phyloP scores from a whole-genome alignment of 2,113 vertebrate genomes.

The Pangasianodon gigas region DNA sequence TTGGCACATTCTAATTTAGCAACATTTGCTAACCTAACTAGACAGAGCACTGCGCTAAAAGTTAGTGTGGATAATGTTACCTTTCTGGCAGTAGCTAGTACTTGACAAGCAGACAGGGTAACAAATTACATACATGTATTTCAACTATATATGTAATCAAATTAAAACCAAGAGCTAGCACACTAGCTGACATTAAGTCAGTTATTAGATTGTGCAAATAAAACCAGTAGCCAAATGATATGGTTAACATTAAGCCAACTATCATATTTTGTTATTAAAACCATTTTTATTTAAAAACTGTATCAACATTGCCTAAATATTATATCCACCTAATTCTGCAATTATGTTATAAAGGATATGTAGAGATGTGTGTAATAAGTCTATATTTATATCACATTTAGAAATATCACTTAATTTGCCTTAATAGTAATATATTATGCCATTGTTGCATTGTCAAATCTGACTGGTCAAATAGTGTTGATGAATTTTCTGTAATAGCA shows the following conservation, averaged over 20 bases:
- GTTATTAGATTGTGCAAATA: neutral
- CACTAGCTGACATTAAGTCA: neutral
- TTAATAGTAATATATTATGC: neutral
- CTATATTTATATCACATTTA: neutral
- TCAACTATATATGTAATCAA: too few species aligned
- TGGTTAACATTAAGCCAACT: neutral
- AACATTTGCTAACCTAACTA: neutral
- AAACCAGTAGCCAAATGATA: neutral
- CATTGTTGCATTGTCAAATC: neutral
- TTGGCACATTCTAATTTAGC: neutral
- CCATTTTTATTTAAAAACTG: neutral
- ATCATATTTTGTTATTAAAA: neutral
- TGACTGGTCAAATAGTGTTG: neutral
- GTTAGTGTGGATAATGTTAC: neutral
- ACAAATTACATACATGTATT: too few species aligned
- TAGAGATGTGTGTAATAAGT: neutral
- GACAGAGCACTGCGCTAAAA: neutral
- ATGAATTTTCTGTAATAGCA: neutral
- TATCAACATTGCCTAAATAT: neutral
- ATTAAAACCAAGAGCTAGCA: neutral
- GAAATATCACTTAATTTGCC: neutral
- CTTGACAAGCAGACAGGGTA: too few species aligned
- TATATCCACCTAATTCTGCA: neutral
- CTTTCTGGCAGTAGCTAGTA: neutral
- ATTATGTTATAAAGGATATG: neutral